phyloP scores from a whole-genome alignment of 2,113 vertebrate species.

The Archocentrus centrarchus region DNA sequence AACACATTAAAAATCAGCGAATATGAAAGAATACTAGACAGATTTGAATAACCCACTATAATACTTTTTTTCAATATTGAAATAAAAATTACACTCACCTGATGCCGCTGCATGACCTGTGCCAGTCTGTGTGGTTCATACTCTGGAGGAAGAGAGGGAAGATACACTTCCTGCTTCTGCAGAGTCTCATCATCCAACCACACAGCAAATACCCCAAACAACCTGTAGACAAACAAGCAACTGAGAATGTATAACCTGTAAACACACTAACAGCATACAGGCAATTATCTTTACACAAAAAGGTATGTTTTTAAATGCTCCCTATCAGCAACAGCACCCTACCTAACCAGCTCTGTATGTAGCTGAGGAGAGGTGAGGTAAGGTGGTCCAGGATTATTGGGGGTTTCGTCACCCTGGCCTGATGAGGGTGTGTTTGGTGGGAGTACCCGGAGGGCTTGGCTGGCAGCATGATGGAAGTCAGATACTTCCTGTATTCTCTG shows the following conservation, averaged over 20 bases:
- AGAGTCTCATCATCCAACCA: slow-evolving; percentile 97
- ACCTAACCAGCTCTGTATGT: slow-evolving; percentile 94
- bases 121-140: slow-evolving; percentile 92
- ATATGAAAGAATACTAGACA: background rate
- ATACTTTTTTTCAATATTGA: background rate
- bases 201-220: slow-evolving; percentile 91
- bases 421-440: slow-evolving; percentile 77
- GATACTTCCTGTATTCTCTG: slow-evolving; percentile 89
- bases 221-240: slow-evolving; percentile 74
- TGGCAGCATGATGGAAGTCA: slow-evolving; percentile 94
- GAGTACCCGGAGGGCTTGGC: slow-evolving; percentile 88
- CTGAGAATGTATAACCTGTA: background rate
- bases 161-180: slow-evolving; percentile 91
- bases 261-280: background rate
- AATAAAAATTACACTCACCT: slow-evolving; percentile 63
- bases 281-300: background rate
- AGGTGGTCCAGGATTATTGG: slow-evolving; percentile 46
- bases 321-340: slow-evolving; percentile 26
- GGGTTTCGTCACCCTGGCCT: slow-evolving; percentile 74
- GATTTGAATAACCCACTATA: background rate
- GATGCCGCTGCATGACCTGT: slow-evolving; percentile 93
- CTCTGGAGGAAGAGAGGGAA: slow-evolving; percentile 92
- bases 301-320: background rate
- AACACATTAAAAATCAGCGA: background rate
- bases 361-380: slow-evolving; percentile 90